Percentiles rank a stretch among this genome's conserved stretches.
Evolutionary conservation across 2,113 vertebrate species (phyloP).

Genomic region (Oceanodroma tethys): DNA sequence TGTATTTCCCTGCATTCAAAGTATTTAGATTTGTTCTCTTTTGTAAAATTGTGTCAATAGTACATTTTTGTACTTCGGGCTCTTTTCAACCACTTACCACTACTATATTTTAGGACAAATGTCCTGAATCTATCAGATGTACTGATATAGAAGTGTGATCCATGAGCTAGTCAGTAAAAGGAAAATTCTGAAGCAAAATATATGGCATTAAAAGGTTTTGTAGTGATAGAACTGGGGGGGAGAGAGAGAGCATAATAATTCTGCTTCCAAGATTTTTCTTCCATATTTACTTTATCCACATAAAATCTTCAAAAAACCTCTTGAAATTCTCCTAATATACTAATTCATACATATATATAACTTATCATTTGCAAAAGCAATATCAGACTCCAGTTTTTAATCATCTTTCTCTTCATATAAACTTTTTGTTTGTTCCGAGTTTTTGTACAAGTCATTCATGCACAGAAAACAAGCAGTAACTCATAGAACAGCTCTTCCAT

Average conservation of each 20-base stretch:
- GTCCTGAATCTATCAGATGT: not conserved
- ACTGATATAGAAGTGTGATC: not conserved
- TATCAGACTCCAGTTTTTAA: not conserved
- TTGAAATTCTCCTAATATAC: not conserved
- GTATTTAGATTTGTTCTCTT: not conserved
- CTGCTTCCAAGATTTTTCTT: not conserved
- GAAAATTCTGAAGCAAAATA: not conserved
- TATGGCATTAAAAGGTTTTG: not conserved
- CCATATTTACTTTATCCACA: not conserved
- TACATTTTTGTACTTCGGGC: not conserved
- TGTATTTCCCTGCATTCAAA: not conserved
- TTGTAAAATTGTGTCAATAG: not conserved
- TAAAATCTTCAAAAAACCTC: not conserved
- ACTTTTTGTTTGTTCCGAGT: not conserved
- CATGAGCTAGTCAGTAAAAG: not conserved
- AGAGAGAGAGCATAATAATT: not conserved
- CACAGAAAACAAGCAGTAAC: not conserved
- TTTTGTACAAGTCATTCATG: not conserved
- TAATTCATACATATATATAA: not conserved
- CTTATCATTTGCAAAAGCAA: not conserved
- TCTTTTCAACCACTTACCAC: not conserved
- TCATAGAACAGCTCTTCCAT: not conserved
- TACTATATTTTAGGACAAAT: not conserved
- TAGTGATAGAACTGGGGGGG: not conserved
- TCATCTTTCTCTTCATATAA: not conserved